These are phyloP conservation scores for Myzus persicae DNA, from an alignment of 1,140 invertebrate genomes.

Conservation along the genomic window DNA sequence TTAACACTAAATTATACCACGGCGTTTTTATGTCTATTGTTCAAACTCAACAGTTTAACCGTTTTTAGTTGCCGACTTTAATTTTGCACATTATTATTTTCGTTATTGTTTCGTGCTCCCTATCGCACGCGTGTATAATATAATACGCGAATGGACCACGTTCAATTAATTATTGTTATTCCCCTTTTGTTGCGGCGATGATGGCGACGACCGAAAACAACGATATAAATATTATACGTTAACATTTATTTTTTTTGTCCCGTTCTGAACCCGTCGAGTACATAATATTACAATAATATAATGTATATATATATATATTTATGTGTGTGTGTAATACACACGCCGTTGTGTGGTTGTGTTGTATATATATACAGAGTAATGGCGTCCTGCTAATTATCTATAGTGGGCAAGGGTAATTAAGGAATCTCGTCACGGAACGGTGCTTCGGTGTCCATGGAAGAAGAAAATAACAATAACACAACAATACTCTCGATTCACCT, in stretches of 20 bases:
- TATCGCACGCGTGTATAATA: not conserved
- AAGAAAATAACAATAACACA: constrained; percentile 52
- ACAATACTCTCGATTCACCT: constrained; percentile 49
- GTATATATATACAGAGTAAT: constrained; percentile 11
- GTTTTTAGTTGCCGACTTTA: not conserved
- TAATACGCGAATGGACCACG: constrained; percentile 4
- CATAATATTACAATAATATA: not conserved
- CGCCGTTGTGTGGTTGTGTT: not conserved
- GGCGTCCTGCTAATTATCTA: constrained; percentile 51
- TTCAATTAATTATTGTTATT: constrained; percentile 38
- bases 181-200: not conserved
- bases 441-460: constrained; percentile 51
- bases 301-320: not conserved
- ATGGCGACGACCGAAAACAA: not conserved
- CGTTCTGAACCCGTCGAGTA: not conserved
- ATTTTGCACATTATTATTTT: not conserved
- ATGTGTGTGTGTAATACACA: not conserved
- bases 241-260: not conserved
- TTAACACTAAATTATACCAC: not conserved
- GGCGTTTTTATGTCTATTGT: not conserved
- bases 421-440: constrained; percentile 54
- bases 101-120: not conserved
- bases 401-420: constrained; percentile 51
- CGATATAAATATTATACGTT: not conserved
- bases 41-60: not conserved